phyloP scores from a whole-genome alignment of 2,113 vertebrate species.

The Deroptyus accipitrinus region DNA sequence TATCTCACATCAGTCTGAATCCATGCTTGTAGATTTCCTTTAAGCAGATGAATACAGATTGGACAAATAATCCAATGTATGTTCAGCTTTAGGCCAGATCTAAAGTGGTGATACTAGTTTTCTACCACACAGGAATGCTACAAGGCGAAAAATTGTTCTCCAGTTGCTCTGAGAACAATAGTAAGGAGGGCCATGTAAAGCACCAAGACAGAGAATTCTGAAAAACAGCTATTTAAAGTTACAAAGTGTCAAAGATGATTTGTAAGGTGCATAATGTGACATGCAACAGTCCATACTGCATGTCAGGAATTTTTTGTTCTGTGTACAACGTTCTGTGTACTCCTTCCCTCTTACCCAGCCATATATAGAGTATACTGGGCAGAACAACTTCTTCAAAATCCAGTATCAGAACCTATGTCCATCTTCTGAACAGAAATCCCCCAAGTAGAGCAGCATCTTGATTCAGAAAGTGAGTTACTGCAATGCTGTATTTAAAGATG shows the following conservation, averaged over 20 bases:
- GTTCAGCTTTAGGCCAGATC: neutral
- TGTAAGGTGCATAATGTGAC: neutral
- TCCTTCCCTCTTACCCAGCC: neutral
- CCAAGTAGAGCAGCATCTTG: fast-evolving
- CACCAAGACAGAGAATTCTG: neutral
- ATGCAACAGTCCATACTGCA: neutral
- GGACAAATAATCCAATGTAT: neutral
- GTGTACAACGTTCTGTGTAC: neutral
- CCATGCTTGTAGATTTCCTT: neutral
- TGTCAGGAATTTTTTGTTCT: neutral
- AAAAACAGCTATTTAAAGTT: neutral
- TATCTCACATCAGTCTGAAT: neutral
- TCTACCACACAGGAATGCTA: neutral
- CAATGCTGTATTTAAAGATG: neutral
- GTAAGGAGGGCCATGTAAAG: neutral
- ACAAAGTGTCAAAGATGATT: neutral
- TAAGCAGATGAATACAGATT: no score
- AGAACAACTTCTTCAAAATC: neutral
- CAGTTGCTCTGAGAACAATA: neutral
- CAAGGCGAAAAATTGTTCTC: neutral
- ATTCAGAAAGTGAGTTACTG: neutral
- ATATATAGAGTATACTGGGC: neutral
- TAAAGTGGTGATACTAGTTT: neutral
- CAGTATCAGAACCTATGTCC: neutral
- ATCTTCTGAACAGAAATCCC: neutral